These are phyloP conservation scores for Pygmarrhopalites habei DNA, from an alignment of 1,140 invertebrate species.

Conservation along the genomic window DNA sequence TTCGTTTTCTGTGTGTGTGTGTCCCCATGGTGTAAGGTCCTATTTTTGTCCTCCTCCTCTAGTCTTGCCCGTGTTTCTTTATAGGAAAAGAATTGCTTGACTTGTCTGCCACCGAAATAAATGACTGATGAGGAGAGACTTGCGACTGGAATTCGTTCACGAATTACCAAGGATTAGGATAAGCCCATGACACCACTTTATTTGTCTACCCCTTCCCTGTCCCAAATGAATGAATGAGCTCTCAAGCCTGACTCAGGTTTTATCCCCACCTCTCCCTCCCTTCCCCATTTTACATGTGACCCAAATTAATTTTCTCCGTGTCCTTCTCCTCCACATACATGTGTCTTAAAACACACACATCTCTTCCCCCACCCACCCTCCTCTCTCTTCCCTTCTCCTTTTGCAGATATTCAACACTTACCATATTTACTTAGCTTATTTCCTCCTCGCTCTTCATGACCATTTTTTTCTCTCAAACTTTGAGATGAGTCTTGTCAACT, in stretches of 20 bases:
- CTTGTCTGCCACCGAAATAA: conserved; percentile 7
- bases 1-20: not conserved
- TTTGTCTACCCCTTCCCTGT: conserved; percentile 14
- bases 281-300: not conserved
- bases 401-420: too few species aligned
- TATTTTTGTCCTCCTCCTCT: not conserved
- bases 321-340: not conserved
- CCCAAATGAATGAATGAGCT: conserved; percentile 5
- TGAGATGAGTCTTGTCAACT: too few species aligned
- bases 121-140: conserved; percentile 28
- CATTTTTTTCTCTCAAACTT: too few species aligned
- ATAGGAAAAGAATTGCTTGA: not conserved
- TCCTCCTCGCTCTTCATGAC: too few species aligned
- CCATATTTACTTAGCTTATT: too few species aligned
- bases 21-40: not conserved
- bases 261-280: too few species aligned
- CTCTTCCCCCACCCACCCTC: too few species aligned
- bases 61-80: not conserved
- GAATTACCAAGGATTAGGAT: conserved; percentile 24
- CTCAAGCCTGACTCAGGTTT: not conserved
- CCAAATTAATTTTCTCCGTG: not conserved
- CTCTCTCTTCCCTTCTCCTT: too few species aligned
- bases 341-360: not conserved
- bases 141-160: conserved; percentile 12
- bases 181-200: conserved; percentile 27